Base-by-base conservation (phyloP, 1,140 invertebrate species). In the Drosophila kikkawai region DNA sequence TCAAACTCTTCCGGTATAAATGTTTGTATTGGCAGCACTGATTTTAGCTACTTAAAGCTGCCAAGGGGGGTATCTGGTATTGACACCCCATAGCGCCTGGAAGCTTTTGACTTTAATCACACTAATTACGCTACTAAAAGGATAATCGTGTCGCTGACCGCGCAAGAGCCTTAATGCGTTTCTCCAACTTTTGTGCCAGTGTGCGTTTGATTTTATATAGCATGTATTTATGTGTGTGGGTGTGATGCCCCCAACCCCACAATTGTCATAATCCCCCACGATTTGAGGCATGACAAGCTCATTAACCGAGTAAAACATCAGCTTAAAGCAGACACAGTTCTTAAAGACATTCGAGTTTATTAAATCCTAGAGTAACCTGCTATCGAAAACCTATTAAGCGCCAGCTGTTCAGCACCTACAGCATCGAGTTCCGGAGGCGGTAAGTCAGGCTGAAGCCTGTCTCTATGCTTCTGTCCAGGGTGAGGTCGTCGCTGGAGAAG, bases 41-140 rank as follows among this genome's bases (percentile, higher is more conserved):
- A 41, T 36, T 44, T 26, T n/a, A 11, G 47, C 32, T 36, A 36
- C 4, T 11, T 26, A 51, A 19, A 1, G 19, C 51, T 15, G 34
- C 7, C 11, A 4, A 12, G 17, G 36, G 6, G 12, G 22, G 13
- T 48, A 47, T 47, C 45, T 12, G 11, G 37, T 39, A 68, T 68
- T 68, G 63, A 26, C 67, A 34, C 64, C 67, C 67, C 67, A 22
- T 68, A 12, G 64, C 15, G 64, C 55, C 32, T 51, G 36, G 45
- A 4, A 64, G 59, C 63, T 85, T 61, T 91, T 88, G 74, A 69
- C 84, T 88, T 88, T 88, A 83, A 91, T 91, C 80, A 86, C 82
- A 84, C 88, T 91, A 91, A 91, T 91, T 91, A 90, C 85, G 60
- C 65, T 82, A 88, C 84, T 91, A 91, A 91, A 91, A 91, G 88